Evolutionary conservation across 1,140 invertebrate species (phyloP), one percentile per base, ranked within the genome.

Genomic region (Mesaphorura yosii): DNA sequence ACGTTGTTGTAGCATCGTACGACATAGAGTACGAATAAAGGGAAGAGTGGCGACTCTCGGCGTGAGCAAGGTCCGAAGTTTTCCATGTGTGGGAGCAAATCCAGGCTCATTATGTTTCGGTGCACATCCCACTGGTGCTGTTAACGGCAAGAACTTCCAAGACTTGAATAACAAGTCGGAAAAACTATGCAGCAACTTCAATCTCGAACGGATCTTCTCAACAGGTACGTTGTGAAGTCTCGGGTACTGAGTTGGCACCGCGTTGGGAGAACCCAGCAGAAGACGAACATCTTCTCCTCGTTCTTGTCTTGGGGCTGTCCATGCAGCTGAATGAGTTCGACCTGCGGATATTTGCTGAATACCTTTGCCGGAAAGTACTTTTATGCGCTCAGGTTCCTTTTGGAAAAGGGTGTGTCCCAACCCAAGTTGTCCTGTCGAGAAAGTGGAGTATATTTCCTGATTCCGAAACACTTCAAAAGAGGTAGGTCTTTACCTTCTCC

Each of bases 1-100:
- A 51, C 76, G 73, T 7, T 78, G 78, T 64, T 80, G 78, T 10
- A 81, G 74, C 79, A 81, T 81, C 1, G 79, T 82, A 51, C 78
- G 73, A 23, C 77, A 76, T 14, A 82, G 69, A 53, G 76, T 74
- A 50, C 78, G 67, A 0, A 81, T 78, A 62, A 82, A 71, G 10
- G 80, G 80, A 46, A 82, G 68, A 1, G 77, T 80, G 64, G 79
- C 79, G 3, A 81, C 77, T 34, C 76, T 64, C 1, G 78, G 74
- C 2, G 77, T 74, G 29, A 80, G 64, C 15, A 81, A 53, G 10
- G 73, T 70, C 29, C 79, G 65, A 26, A 81, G 64, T 53, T 68
- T 54, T 4, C 57, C 47, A 50, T 39, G 20, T 19, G 59, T 31
- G 53, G 64, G 58, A 29, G 59, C 49, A 42, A 52, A 59, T 29